Evolutionary conservation across 2,888 invertebrate species (phyloP).

Genomic region (Sarcophaga caerulescens): DNA sequence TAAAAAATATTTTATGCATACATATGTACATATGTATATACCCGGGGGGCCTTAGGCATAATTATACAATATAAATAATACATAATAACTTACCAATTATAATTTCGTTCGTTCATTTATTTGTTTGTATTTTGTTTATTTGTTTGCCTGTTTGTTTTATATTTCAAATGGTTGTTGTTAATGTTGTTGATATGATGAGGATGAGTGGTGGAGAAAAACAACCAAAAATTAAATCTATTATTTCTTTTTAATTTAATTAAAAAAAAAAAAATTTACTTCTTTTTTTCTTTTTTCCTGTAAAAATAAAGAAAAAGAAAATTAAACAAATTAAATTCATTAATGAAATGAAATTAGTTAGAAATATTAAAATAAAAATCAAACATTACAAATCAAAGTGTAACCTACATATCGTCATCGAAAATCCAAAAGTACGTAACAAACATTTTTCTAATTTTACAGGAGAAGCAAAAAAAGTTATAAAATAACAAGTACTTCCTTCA

Average conservation of each 20-base stretch:
- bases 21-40: no score
- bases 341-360: conserved; percentile 25
- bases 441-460: no score
- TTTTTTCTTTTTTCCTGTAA: conserved; percentile 68
- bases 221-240: conserved; percentile 45
- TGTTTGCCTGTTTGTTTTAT: conserved; percentile 8
- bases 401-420: no score
- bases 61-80: not conserved
- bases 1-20: no score
- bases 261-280: conserved; percentile 53
- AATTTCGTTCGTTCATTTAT: conserved; percentile 56
- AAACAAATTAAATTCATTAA: not conserved
- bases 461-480: no score
- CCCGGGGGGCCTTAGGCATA: no score
- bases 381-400: conserved; percentile 12
- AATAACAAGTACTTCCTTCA: no score
- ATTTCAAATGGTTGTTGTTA: conserved; percentile 15
- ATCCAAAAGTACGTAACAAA: no score
- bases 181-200: conserved; percentile 41
- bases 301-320: conserved; percentile 47
- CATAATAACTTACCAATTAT: conserved; percentile 55
- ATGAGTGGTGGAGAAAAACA: conserved; percentile 41
- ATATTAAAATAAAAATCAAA: conserved; percentile 11
- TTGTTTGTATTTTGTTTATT: not conserved
- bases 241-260: not conserved